Evolutionary conservation across 2,113 vertebrate genomes (phyloP), one percentile per base, ranked within the genome.

Genomic region (Sapayoa aenigma): DNA sequence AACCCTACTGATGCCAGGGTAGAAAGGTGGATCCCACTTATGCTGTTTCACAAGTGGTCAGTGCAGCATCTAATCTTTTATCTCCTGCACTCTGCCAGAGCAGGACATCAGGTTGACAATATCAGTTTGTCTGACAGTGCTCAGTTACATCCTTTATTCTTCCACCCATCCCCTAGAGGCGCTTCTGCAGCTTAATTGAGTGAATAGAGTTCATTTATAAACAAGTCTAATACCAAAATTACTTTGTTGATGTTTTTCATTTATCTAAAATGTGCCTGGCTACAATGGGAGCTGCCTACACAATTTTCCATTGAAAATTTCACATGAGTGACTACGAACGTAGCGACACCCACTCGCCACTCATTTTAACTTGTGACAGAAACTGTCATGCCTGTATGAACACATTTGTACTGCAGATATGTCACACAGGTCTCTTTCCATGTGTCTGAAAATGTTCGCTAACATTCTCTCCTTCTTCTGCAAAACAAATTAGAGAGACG

Each of bases 301-400:
- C 79, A 44, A 87, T 87, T 97, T 96, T 96, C 94, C 95, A 97
- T 96, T 97, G 96, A 97, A 94, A 93, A 96, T 87, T 97, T 96
- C 86, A 84, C 63, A 87, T 22, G 75, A 93, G 82, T 86, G 94
- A 95, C 95, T 96, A 81, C 84, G 90, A 96, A 80, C 24, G 58
- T 93, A 94, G 94, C n/a, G 5, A 96, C 94, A 90, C 95, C 95
- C 94, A 96, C 94, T 95, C 65, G 31, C 94, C 92, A 74, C 92
- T 95, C 90, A n/a, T 87, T 96, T 96, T 96, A 93, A 87, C 94
- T 95, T 94, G 93, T 95, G 92, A 96, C 95, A 96, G 94, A 96
- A 97, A 96, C 96, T 96, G 96, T 96, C 94, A 95, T 94, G 92
- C 92, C 93, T 96, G 89, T 90, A 93, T 81, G 95, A 96, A 93